phyloP scores from a whole-genome alignment of 2,113 vertebrate genomes.

The Mesembrinibis cayennensis region DNA sequence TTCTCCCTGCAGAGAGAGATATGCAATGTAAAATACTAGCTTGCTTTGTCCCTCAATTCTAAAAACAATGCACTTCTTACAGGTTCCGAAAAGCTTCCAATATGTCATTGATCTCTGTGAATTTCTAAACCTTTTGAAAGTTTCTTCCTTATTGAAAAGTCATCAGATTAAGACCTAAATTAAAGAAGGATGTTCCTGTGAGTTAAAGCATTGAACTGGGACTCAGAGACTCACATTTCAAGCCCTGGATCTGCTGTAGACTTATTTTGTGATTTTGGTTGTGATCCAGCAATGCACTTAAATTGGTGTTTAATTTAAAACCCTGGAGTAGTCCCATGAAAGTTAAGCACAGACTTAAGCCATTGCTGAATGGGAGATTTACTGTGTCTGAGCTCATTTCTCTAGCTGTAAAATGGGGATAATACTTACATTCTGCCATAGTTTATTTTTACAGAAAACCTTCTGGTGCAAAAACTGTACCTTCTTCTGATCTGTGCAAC shows the following conservation, averaged over 20 bases:
- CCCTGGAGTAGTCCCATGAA: background rate
- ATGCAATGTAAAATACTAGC: background rate
- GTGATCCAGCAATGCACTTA: conserved; percentile 38
- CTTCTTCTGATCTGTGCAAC: background rate
- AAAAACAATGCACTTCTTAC: background rate
- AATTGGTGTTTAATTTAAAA: conserved; percentile 37
- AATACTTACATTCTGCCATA: background rate
- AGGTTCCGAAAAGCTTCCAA: background rate
- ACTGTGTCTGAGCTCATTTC: background rate
- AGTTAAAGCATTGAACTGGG: background rate
- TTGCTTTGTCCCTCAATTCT: background rate
- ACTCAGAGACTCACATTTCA: conserved; percentile 5
- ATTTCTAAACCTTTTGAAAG: background rate
- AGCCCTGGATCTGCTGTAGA: background rate
- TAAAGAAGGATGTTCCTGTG: conserved; percentile 1
- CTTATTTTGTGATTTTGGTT: conserved; percentile 36
- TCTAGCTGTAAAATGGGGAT: background rate
- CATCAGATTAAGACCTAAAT: conserved; percentile 12
- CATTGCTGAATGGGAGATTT: conserved; percentile 6
- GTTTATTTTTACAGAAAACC: conserved; percentile 20
- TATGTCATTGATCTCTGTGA: background rate
- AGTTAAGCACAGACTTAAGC: conserved; percentile 14
- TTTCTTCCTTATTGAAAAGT: background rate
- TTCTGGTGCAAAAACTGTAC: background rate
- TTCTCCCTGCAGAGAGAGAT: background rate